Conservation (phyloP, 2,113 vertebrate species). For the Aegithalos caudatus region DNA sequence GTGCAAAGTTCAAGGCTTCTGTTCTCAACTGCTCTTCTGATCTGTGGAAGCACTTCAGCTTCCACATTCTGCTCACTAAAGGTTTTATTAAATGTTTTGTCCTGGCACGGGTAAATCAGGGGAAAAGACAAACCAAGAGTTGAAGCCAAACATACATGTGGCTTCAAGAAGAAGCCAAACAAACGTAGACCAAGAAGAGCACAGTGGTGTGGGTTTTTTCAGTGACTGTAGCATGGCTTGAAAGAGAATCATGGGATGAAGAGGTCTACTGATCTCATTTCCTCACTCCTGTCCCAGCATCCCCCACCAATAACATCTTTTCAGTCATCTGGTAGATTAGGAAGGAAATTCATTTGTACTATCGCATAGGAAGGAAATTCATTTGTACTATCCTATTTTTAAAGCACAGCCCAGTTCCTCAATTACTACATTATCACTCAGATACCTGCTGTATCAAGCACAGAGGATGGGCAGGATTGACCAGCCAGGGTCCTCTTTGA, state of each 20-base stretch:
- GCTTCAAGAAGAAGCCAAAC: background rate
- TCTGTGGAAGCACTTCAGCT: background rate
- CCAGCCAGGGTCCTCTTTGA: background rate
- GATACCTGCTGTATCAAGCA: background rate
- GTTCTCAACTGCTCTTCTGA: background rate
- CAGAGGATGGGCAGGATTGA: background rate
- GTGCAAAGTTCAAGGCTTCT: background rate
- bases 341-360: background rate
- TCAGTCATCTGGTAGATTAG: background rate
- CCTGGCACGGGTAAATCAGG: background rate
- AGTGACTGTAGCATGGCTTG: background rate
- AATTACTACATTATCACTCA: background rate
- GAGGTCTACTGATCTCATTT: background rate
- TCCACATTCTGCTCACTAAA: background rate
- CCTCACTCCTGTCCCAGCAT: background rate
- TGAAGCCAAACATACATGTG: background rate
- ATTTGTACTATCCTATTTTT: background rate
- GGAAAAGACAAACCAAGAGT: background rate
- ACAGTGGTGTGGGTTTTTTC: background rate
- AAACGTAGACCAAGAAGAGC: accelerated
- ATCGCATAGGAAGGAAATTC: background rate
- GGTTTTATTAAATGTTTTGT: background rate
- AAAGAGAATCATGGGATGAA: background rate
- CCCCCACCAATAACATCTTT: background rate
- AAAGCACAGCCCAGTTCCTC: background rate